phyloP scores from a whole-genome alignment of 1,140 invertebrate species.

The Pomacea maculata region DNA sequence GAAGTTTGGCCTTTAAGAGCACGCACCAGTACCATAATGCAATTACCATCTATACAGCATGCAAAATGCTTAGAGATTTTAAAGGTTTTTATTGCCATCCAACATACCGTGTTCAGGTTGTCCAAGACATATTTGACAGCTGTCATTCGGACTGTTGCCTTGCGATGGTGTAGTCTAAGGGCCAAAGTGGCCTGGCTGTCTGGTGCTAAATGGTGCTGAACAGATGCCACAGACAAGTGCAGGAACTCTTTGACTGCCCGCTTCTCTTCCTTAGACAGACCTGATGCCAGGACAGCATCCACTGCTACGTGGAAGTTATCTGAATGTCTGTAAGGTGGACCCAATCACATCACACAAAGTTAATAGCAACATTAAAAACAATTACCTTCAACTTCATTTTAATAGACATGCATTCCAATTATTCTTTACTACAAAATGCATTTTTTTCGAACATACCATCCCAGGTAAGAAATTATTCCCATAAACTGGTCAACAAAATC shows the following conservation, averaged over 20 bases:
- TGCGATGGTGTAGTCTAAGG: conserved; percentile 52
- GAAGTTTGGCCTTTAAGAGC: neutral
- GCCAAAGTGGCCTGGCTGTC: conserved; percentile 44
- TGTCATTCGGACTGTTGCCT: conserved; percentile 38
- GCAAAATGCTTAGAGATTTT: neutral
- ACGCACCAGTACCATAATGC: neutral
- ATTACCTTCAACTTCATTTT: no score
- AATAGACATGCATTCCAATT: no score
- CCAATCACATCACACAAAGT: no score
- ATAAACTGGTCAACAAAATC: no score
- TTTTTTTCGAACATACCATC: no score
- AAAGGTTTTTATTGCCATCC: neutral
- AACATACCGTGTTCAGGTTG: conserved; percentile 37
- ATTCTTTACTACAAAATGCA: no score
- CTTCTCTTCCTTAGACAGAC: conserved; percentile 22
- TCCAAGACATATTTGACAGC: conserved; percentile 51
- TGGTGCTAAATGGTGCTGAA: conserved; percentile 46
- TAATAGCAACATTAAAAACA: no score
- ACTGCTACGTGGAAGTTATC: conserved; percentile 42
- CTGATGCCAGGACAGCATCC: conserved; percentile 30
- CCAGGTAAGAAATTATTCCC: no score
- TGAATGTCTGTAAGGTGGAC: conserved; percentile 36
- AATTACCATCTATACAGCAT: neutral
- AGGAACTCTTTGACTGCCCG: conserved; percentile 43
- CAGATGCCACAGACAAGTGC: conserved; percentile 47